Evolutionary conservation across 2,113 vertebrate genomes (phyloP), one percentile per base, ranked within the genome.

Genomic region (Chamaea fasciata): DNA sequence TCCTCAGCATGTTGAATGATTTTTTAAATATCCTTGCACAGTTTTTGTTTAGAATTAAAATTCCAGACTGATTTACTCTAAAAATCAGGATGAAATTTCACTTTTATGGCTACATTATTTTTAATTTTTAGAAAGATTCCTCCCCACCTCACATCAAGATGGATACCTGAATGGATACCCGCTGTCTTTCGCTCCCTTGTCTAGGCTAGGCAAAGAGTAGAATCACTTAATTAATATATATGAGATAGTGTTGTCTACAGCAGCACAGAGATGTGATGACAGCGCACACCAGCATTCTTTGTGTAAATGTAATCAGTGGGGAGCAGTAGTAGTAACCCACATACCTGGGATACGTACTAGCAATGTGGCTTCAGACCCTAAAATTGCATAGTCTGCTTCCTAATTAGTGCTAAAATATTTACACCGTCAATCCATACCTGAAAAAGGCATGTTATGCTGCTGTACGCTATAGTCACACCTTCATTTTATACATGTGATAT

Each of bases 101-200:
- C 7, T 62, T 27, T 50, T 7, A 7, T 53, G 6, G 17, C 28
- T 35, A 21, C 7, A 5, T 20, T 41, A 46, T 35, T 65, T 65
- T 63, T 47, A 60, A 42, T 8, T 74, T 83, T 91, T 78, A 47
- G 46, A 44, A 73, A 37, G 30, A 50, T 63, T 77, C 1, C 2
- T 33, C 3, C 7, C 6, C 6, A 14, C 3, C 23, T 60, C 16
- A 13, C 30, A 33, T n/a, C 26, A 71, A 68, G 56, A 57, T 26
- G 5, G 18, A 19, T 24, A 28, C 6, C 52, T 67, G 3, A 2
- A 16, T 11, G 9, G 20, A 28, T 28, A 44, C 0, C 0, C 50
- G 33, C 11, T 47, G 28, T 39, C 23, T 30, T 50, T 57, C 52
- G 4, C 27, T 82, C 37, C 27, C 17, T 95, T 2, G 0, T 57